These are phyloP conservation scores for Trichoplusia ni DNA, from an alignment of 1,140 invertebrate species.

Conservation along the genomic window DNA sequence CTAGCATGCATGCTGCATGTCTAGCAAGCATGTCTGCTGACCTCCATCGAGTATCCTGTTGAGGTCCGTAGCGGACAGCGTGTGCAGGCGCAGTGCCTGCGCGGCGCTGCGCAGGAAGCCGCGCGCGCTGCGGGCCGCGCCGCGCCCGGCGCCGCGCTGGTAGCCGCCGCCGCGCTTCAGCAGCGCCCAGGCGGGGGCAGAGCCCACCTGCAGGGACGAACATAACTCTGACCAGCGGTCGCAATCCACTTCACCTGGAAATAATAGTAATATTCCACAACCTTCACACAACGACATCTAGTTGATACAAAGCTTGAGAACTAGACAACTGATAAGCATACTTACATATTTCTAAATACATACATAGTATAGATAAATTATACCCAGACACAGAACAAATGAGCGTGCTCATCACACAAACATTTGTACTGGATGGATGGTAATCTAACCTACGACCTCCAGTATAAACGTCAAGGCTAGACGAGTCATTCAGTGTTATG, in stretches of 20 bases:
- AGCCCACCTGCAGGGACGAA: slow-evolving; percentile 50
- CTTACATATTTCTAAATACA: too few species aligned
- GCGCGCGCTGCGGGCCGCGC: background rate
- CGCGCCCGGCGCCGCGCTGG: slow-evolving; percentile 40
- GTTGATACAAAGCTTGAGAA: too few species aligned
- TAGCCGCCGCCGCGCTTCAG: slow-evolving; percentile 63
- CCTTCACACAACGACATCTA: too few species aligned
- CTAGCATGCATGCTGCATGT: background rate
- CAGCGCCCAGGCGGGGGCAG: slow-evolving; percentile 51
- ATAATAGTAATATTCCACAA: too few species aligned
- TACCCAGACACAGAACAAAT: too few species aligned
- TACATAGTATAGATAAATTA: too few species aligned
- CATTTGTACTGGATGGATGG: too few species aligned
- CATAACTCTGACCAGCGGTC: slow-evolving; percentile 49
- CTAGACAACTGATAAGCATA: too few species aligned
- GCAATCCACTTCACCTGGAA: slow-evolving; percentile 61
- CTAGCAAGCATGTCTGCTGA: slow-evolving; percentile 15
- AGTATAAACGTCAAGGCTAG: too few species aligned
- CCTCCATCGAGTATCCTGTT: slow-evolving; percentile 56
- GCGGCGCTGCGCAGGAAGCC: slow-evolving; percentile 37
- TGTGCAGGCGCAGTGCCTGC: slow-evolving; percentile 48
- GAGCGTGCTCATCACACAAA: too few species aligned
- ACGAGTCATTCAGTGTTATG: too few species aligned
- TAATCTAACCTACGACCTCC: too few species aligned
- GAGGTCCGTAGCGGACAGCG: slow-evolving; percentile 56